phyloP scores from a whole-genome alignment of 2,888 invertebrate genomes.

The Mesoligia furuncula region DNA sequence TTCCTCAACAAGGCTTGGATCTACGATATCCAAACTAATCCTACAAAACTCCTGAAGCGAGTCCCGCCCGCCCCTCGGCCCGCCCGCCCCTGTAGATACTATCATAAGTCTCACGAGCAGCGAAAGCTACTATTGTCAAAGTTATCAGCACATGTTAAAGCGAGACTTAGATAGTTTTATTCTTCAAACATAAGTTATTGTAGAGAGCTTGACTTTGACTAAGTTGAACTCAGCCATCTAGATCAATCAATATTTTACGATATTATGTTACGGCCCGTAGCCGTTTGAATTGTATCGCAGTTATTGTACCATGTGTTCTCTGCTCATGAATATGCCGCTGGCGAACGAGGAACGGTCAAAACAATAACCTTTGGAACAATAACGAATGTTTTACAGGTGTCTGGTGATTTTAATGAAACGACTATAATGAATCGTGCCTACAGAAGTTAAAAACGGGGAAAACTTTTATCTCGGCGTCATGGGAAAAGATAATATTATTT shows the following conservation, averaged over 20 bases:
- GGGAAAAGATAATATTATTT: slow-evolving; percentile 76
- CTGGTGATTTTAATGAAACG: slow-evolving; percentile 55
- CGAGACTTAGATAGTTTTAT: slow-evolving; percentile 60
- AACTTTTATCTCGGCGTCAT: slow-evolving; percentile 77
- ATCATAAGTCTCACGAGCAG: slow-evolving; percentile 52
- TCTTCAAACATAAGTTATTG: slow-evolving; percentile 44
- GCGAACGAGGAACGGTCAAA: slow-evolving; percentile 39
- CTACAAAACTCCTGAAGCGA: slow-evolving; percentile 51
- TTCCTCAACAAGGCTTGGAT: slow-evolving; percentile 54
- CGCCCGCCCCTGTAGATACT: slow-evolving; percentile 36
- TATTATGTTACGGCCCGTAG: slow-evolving; percentile 32
- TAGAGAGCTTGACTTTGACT: slow-evolving; percentile 41
- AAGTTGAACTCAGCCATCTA: slow-evolving; percentile 43
- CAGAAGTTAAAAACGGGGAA: slow-evolving; percentile 67
- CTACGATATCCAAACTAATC: slow-evolving; percentile 59
- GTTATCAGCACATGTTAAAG: slow-evolving; percentile 62
- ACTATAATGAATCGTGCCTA: slow-evolving; percentile 69
- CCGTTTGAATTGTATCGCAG: slow-evolving; percentile 41
- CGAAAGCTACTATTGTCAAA: slow-evolving; percentile 52
- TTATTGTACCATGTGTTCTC: slow-evolving; percentile 48
- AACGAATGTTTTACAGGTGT: slow-evolving; percentile 47
- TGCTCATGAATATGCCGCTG: slow-evolving; percentile 46
- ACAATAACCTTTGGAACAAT: slow-evolving; percentile 45
- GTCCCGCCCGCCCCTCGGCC: slow-evolving; percentile 11
- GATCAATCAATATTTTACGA: slow-evolving; percentile 58